phyloP scores from a whole-genome alignment of 2,888 invertebrate genomes.

The Cerceris rybyensis region DNA sequence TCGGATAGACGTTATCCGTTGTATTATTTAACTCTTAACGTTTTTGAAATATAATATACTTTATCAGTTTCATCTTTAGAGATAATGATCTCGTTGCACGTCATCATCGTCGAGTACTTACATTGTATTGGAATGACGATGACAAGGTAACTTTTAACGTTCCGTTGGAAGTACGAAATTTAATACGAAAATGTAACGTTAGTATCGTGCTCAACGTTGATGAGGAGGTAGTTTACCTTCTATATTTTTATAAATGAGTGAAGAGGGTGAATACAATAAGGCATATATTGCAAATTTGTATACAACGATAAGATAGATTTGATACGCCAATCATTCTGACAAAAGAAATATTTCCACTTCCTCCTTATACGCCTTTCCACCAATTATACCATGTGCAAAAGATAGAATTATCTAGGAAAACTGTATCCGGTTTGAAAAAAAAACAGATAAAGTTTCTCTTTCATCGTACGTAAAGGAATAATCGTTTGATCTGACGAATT shows the following conservation, averaged over 20 bases:
- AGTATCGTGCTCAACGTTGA: no score
- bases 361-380: neutral
- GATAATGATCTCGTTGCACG: neutral
- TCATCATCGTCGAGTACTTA: neutral
- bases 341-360: neutral
- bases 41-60: neutral
- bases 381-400: slow-evolving; percentile 27
- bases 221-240: no score
- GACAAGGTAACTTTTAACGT: neutral
- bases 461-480: neutral
- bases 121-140: neutral
- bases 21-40: neutral
- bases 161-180: no score
- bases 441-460: slow-evolving; percentile 25
- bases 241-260: no score
- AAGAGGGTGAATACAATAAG: no score
- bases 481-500: no score
- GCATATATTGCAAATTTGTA: no score
- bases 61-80: neutral
- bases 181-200: no score
- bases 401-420: slow-evolving; percentile 45
- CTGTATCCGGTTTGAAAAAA: slow-evolving; percentile 50
- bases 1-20: neutral
- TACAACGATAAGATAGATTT: neutral
- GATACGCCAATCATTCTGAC: neutral